Percentiles rank a stretch among this genome's conserved stretches.
Conservation (phyloP, 2,888 invertebrate genomes). For the Volucella inanis region DNA sequence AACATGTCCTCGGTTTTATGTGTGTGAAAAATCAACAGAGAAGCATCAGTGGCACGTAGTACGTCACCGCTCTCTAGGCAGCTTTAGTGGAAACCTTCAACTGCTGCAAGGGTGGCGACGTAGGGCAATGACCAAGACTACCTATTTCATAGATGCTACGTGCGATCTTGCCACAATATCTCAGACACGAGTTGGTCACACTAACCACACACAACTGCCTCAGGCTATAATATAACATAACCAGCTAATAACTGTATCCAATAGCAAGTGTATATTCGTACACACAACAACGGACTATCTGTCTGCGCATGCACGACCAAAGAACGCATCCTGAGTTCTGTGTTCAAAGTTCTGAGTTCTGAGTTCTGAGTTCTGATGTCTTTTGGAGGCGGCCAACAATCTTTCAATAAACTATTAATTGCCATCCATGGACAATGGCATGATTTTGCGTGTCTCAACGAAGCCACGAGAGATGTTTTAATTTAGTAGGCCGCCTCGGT, state of each 20-base stretch:
- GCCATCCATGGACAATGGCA: conserved; percentile 63
- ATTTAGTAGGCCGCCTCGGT: conserved; percentile 68
- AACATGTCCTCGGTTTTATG: conserved; percentile 57
- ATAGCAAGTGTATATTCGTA: conserved; percentile 22
- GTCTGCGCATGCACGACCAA: conserved; percentile 28
- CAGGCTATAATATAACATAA: conserved; percentile 45
- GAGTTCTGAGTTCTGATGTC: conserved; percentile 15
- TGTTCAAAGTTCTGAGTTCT: conserved; percentile 16
- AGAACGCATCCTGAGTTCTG: conserved; percentile 24
- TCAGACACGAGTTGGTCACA: conserved; percentile 72
- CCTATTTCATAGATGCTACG: conserved; percentile 72
- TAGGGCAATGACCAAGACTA: conserved; percentile 70
- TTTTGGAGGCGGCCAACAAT: conserved; percentile 66
- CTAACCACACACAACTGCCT: conserved; percentile 45
- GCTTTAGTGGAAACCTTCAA: conserved; percentile 37
- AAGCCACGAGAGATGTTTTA: conserved; percentile 73
- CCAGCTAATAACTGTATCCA: conserved; percentile 71
- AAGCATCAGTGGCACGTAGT: conserved; percentile 70
- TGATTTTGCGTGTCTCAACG: conserved; percentile 67
- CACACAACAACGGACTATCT: not conserved
- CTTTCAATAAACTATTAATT: conserved; percentile 74
- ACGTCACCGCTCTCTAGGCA: conserved; percentile 24
- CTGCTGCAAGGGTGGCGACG: conserved; percentile 68
- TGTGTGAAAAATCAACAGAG: conserved; percentile 69
- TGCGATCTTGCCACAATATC: conserved; percentile 63